phyloP scores from a whole-genome alignment of 2,113 vertebrate species.

The Cnemophilus loriae region DNA sequence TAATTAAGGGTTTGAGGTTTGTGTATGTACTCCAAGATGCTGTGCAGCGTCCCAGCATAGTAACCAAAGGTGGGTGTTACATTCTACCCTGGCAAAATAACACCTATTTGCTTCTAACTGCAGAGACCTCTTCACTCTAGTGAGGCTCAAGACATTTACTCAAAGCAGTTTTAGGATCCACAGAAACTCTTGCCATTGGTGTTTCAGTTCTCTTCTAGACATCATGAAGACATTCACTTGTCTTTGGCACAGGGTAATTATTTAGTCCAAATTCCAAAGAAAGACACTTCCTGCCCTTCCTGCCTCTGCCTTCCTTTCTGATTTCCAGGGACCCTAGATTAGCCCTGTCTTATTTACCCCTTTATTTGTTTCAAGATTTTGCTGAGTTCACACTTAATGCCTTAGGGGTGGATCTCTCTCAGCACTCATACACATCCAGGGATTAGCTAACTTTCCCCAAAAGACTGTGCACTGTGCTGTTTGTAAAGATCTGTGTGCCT shows the following conservation, averaged over 20 bases:
- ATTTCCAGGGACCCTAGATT: not conserved
- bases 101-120: not conserved
- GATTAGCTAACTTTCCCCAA: not conserved
- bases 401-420: not conserved
- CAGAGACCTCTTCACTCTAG: not conserved
- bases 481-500: not conserved
- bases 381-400: not conserved
- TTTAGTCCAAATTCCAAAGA: not conserved
- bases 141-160: not conserved
- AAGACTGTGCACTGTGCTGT: not conserved
- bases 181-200: not conserved
- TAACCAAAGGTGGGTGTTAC: not conserved
- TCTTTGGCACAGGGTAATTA: not conserved
- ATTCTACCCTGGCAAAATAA: not conserved
- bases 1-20: not conserved
- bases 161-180: not conserved
- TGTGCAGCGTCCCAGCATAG: not conserved
- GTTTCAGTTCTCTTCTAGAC: not conserved
- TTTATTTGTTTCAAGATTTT: not conserved
- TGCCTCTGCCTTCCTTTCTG: not conserved
- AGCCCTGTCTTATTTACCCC: not conserved
- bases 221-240: not conserved
- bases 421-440: not conserved
- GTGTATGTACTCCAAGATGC: not conserved
- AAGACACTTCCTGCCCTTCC: not conserved